phyloP scores from a whole-genome alignment of 1,140 invertebrate species.

The Copidosoma floridanum region DNA sequence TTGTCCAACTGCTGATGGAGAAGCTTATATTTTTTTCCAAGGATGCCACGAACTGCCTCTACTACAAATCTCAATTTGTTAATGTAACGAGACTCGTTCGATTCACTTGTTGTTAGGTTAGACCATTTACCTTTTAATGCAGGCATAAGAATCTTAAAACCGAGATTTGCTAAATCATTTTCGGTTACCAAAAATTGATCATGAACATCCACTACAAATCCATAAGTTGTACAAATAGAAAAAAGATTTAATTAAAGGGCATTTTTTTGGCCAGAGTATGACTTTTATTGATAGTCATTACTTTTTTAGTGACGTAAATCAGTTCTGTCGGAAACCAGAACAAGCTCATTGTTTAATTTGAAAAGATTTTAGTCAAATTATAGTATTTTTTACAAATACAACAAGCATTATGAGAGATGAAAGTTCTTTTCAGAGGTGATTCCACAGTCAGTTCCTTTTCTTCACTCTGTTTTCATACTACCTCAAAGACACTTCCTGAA shows the following conservation, averaged over 20 bases:
- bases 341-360: too few species aligned
- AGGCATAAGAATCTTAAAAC: too few species aligned
- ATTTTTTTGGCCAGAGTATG: constrained; percentile 35
- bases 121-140: too few species aligned
- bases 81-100: constrained; percentile 42
- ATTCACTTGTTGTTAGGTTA: too few species aligned
- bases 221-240: constrained; percentile 39
- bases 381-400: too few species aligned
- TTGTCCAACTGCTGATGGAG: too few species aligned
- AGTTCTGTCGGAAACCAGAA: too few species aligned
- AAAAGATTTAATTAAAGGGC: too few species aligned
- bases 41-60: constrained; percentile 41
- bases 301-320: too few species aligned
- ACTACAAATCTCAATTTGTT: constrained; percentile 46
- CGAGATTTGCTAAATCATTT: constrained; percentile 33
- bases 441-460: neutral
- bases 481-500: neutral
- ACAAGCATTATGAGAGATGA: neutral
- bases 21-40: constrained; percentile 39
- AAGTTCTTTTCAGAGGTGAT: neutral
- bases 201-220: constrained; percentile 36
- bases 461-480: neutral
- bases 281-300: constrained; percentile 24
- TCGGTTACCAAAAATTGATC: constrained; percentile 29
- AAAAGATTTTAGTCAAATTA: neutral